Conservation (phyloP, 2,888 invertebrate species). For the Malacosoma neustria region DNA sequence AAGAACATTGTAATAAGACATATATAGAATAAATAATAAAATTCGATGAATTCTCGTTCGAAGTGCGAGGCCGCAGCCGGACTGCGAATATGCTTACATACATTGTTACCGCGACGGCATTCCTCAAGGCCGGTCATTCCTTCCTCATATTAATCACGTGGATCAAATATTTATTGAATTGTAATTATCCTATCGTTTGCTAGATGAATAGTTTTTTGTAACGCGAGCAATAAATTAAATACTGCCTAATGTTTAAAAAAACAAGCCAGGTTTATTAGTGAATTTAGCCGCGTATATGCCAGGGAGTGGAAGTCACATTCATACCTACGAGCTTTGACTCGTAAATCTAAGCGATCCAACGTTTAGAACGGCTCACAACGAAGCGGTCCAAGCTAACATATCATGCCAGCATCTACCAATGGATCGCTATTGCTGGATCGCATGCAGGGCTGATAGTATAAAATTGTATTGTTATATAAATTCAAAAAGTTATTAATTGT, state of each 20-base stretch:
- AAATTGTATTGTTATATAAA: neutral
- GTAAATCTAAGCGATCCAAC: neutral
- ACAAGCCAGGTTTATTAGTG: no score
- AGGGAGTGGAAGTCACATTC: no score
- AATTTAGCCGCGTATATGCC: no score
- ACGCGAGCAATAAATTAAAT: no score
- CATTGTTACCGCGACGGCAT: conserved; percentile 30
- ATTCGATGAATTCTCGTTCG: no score
- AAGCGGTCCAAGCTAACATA: conserved; percentile 1
- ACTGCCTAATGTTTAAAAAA: no score
- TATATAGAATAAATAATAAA: no score
- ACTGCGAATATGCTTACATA: neutral
- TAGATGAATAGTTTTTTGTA: conserved; percentile 11
- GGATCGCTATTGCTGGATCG: conserved; percentile 5
- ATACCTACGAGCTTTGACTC: no score
- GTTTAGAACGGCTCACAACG: neutral
- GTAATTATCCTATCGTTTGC: conserved; percentile 17
- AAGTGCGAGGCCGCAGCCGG: neutral
- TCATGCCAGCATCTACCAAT: conserved; percentile 1
- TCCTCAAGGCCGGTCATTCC: conserved; percentile 61
- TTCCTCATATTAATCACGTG: conserved; percentile 26
- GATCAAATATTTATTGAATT: conserved; percentile 24
- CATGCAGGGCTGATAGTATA: no score
- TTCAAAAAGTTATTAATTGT: neutral
- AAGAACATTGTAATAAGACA: no score